Conservation (phyloP, 2,888 invertebrate genomes). For the Melikaiella ostensackeni region DNA sequence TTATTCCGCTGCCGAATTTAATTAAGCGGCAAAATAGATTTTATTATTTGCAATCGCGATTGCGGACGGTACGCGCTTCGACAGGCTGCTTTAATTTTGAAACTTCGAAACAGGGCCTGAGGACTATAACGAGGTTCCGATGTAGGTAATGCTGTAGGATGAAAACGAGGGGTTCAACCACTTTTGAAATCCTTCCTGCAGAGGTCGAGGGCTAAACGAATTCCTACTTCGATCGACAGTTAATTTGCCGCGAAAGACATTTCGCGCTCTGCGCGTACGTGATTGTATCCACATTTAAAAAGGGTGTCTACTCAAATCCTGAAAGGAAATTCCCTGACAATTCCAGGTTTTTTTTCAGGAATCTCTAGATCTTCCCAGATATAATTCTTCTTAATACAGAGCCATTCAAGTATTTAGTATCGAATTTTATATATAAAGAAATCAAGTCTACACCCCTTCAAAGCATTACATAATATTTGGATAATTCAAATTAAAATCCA, state of each 20-base stretch:
- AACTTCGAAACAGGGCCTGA: conserved; percentile 49
- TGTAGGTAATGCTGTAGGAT: conserved; percentile 23
- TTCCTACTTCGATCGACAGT: conserved; percentile 34
- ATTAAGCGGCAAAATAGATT: conserved; percentile 73
- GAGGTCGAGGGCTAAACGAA: conserved; percentile 31
- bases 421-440: too few relatives aligned
- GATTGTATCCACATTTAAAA: background rate
- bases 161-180: conserved; percentile 19
- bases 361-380: too few relatives aligned
- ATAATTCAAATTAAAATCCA: too few relatives aligned
- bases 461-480: too few relatives aligned
- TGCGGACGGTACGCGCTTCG: conserved; percentile 56
- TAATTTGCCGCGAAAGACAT: conserved; percentile 32
- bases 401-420: too few relatives aligned
- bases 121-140: conserved; percentile 37
- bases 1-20: conserved; percentile 69
- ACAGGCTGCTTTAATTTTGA: conserved; percentile 57
- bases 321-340: too few relatives aligned
- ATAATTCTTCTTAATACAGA: too few relatives aligned
- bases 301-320: too few relatives aligned
- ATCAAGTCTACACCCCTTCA: too few relatives aligned
- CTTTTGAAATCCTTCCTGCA: conserved; percentile 28
- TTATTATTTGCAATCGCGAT: conserved; percentile 71
- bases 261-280: conserved; percentile 8
- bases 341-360: too few relatives aligned